Evolutionary conservation across 2,888 invertebrate species (phyloP).

Genomic region (Acleris literana): DNA sequence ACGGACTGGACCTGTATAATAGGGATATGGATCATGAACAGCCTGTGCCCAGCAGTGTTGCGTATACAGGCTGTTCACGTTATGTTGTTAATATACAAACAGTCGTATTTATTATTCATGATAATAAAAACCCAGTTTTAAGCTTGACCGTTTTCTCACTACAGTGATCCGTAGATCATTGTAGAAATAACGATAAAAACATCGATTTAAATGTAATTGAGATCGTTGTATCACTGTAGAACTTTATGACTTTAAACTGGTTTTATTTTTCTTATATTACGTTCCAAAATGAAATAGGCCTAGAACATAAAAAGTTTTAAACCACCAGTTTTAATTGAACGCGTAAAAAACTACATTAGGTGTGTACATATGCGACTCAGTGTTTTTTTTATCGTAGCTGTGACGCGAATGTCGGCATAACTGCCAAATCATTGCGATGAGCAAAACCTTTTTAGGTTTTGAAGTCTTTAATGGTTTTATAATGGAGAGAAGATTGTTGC

Average conservation of each 20-base stretch:
- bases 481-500: slow-evolving; percentile 33
- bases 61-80: no score
- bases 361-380: slow-evolving; percentile 11
- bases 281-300: no score
- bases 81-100: no score
- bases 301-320: not conserved
- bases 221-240: not conserved
- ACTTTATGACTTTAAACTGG: no score
- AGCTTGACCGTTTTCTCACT: no score
- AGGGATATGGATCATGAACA: no score
- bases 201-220: slow-evolving; percentile 1
- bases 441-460: slow-evolving; percentile 24
- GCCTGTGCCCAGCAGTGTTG: no score
- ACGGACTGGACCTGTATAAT: no score
- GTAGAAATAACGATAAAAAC: not conserved
- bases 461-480: slow-evolving; percentile 32
- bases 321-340: not conserved
- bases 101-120: no score
- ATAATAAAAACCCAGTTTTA: no score
- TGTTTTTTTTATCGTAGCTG: slow-evolving; percentile 16
- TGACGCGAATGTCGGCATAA: slow-evolving; percentile 24
- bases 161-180: no score
- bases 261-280: no score
- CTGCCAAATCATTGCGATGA: slow-evolving; percentile 33
- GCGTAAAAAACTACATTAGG: not conserved